A percentile compares a stretch with the other conserved stretches of the same genome.
These are phyloP conservation scores for Trachelus tabidus DNA, from an alignment of 2,888 invertebrate genomes.

Conservation along the genomic window DNA sequence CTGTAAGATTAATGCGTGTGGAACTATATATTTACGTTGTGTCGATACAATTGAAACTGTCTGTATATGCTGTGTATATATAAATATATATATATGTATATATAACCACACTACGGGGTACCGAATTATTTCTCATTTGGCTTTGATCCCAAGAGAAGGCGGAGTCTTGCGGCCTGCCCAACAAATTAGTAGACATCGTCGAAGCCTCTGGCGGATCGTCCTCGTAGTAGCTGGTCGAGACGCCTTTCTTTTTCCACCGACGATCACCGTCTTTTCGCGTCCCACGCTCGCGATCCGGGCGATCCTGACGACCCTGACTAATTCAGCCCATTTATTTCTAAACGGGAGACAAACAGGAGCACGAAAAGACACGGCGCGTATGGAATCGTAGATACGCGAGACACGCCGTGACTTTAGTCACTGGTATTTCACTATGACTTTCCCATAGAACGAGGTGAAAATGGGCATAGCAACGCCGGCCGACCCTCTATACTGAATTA, in stretches of 20 bases:
- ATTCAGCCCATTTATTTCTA: conserved; percentile 39
- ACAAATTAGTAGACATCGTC: conserved; percentile 47
- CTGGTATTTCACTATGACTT: neutral
- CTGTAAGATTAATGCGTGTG: neutral
- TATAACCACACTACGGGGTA: neutral
- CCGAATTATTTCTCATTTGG: conserved; percentile 21
- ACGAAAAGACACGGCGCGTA: conserved; percentile 7
- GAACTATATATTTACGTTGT: neutral
- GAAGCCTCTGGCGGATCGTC: conserved; percentile 24
- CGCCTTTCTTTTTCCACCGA: conserved; percentile 6
- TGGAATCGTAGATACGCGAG: conserved; percentile 1
- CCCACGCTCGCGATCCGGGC: conserved; percentile 29
- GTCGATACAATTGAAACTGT: neutral
- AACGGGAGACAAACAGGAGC: conserved; percentile 15
- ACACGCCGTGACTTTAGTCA: neutral
- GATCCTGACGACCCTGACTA: conserved; percentile 29
- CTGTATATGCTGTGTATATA: neutral
- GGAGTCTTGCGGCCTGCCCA: conserved; percentile 36
- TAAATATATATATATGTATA: neutral
- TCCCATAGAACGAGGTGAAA: neutral
- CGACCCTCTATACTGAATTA: neutral
- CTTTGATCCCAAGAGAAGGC: conserved; percentile 36
- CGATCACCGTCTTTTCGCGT: conserved; percentile 18
- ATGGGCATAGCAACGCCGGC: neutral
- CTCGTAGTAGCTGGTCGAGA: conserved; percentile 13